phyloP scores from a whole-genome alignment of 2,113 vertebrate genomes.

The Probosciger aterrimus region DNA sequence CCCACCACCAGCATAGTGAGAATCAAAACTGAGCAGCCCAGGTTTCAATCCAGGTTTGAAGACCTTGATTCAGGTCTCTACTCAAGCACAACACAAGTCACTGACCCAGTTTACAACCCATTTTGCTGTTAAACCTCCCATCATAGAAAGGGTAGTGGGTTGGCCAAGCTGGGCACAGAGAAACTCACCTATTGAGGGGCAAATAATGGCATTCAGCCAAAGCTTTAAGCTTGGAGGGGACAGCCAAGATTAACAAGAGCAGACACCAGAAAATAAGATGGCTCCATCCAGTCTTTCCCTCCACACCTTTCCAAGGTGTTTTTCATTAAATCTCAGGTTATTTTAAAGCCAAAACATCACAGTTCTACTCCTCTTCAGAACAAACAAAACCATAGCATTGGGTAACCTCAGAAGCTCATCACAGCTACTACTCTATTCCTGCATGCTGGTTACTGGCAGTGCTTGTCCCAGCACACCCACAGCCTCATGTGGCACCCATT shows the following conservation, averaged over 20 bases:
- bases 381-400: accelerated
- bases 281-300: neutral
- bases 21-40: neutral
- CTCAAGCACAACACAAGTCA: neutral
- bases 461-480: neutral
- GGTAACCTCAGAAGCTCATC: neutral
- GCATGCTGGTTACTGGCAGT: neutral
- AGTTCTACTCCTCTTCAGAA: neutral
- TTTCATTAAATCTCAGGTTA: neutral
- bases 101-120: neutral
- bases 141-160: neutral
- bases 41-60: neutral
- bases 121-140: neutral
- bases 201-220: neutral
- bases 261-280: neutral
- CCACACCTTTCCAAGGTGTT: neutral
- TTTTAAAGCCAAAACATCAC: neutral
- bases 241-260: neutral
- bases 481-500: neutral
- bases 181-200: neutral
- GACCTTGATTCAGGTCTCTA: neutral
- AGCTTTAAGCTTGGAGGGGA: neutral
- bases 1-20: accelerated
- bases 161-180: neutral
- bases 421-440: neutral